A percentile compares a stretch with the other conserved stretches of the same genome.
Conservation (phyloP, 2,888 invertebrate genomes). For the Caenorhabditis sulstoni region DNA sequence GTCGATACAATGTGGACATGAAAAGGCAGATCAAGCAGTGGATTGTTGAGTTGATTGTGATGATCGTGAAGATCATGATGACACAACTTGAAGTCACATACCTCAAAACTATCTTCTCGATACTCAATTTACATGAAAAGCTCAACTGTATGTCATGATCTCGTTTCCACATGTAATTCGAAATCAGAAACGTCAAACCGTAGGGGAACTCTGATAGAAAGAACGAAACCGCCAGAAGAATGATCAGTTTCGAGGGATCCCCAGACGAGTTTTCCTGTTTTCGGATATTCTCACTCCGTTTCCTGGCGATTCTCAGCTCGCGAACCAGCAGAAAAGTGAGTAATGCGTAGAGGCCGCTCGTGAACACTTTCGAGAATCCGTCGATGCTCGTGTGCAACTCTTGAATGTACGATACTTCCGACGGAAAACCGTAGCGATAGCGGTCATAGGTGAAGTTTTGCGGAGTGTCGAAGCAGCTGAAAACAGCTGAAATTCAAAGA, state of each 20-base stretch:
- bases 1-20: neutral
- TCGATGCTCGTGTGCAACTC: neutral
- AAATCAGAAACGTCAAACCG: neutral
- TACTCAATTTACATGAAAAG: neutral
- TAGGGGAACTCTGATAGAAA: neutral
- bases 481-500: neutral
- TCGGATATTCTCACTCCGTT: neutral
- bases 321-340: neutral
- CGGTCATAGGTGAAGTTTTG: neutral
- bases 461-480: neutral
- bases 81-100: neutral
- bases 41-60: neutral
- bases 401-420: neutral
- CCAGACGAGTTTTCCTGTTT: neutral
- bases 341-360: neutral
- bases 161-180: neutral
- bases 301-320: neutral
- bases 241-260: neutral
- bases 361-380: neutral
- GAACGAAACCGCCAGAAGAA: neutral
- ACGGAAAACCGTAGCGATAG: neutral
- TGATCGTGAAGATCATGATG: neutral
- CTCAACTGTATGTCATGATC: neutral
- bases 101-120: neutral
- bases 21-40: neutral